Conservation (phyloP, 2,888 invertebrate species). For the Tetranychus piercei region DNA sequence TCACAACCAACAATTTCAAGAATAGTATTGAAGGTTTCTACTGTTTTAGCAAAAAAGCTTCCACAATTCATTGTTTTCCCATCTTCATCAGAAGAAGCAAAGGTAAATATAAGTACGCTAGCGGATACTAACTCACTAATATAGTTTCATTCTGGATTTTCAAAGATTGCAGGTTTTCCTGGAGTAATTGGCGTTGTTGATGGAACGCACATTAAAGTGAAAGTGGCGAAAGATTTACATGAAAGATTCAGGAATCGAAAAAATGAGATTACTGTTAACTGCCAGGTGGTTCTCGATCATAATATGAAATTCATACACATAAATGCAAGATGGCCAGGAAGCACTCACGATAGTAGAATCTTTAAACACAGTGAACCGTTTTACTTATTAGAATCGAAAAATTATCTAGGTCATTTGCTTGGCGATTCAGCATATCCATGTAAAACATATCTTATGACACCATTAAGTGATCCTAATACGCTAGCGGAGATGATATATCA, state of each 20-base stretch:
- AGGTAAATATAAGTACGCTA: background rate
- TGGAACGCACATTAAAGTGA: conserved; percentile 20
- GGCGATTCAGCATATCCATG: conserved; percentile 8
- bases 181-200: conserved; percentile 14
- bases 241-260: conserved; percentile 22
- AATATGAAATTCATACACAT: conserved; percentile 26
- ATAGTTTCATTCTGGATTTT: background rate
- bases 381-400: background rate
- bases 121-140: background rate
- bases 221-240: conserved; percentile 1
- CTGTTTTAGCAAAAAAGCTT: background rate
- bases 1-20: conserved; percentile 15
- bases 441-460: background rate
- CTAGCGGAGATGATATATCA: conserved; percentile 10
- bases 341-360: conserved; percentile 29
- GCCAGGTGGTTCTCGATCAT: conserved; percentile 28
- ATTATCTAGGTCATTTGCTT: background rate
- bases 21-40: conserved; percentile 11
- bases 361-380: conserved; percentile 23
- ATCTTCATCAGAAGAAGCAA: background rate
- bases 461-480: background rate
- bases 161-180: background rate
- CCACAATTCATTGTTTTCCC: background rate
- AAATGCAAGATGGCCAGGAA: conserved; percentile 28
- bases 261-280: conserved; percentile 22